Conservation (phyloP, 2,113 vertebrate species). For the Mobula birostris region DNA sequence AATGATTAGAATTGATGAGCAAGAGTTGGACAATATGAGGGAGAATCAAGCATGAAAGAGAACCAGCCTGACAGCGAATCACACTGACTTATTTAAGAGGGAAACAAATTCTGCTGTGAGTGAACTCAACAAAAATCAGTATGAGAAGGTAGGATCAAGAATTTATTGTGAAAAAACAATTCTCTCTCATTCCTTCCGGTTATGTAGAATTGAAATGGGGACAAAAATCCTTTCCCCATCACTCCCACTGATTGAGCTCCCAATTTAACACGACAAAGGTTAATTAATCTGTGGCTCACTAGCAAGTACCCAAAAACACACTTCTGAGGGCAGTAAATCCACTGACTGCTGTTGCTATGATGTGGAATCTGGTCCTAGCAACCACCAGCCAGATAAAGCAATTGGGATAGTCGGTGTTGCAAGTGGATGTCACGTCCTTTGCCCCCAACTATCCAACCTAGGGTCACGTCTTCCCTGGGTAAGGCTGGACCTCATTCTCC, state of each 20-base stretch:
- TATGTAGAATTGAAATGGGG: background rate
- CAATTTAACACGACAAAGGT: background rate
- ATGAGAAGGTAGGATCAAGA: too few species aligned
- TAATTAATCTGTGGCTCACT: background rate
- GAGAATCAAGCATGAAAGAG: background rate
- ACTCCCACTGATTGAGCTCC: background rate
- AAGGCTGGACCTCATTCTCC: too few species aligned
- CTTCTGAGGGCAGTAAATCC: background rate
- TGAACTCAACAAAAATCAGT: background rate
- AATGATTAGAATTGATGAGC: background rate
- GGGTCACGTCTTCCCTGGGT: background rate
- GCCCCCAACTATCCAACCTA: too few species aligned
- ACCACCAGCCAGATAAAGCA: background rate
- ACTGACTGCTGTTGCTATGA: background rate
- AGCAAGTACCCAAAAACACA: background rate
- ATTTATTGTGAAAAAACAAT: background rate
- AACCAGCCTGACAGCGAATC: too few species aligned
- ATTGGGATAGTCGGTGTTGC: background rate
- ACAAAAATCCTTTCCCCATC: background rate
- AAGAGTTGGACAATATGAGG: background rate
- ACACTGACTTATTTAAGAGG: background rate
- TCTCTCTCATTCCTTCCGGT: background rate
- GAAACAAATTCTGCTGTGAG: background rate
- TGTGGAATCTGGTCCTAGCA: background rate
- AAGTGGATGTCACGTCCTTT: background rate